Conservation (phyloP, 2,888 invertebrate species). For the Trachelus stipa region DNA sequence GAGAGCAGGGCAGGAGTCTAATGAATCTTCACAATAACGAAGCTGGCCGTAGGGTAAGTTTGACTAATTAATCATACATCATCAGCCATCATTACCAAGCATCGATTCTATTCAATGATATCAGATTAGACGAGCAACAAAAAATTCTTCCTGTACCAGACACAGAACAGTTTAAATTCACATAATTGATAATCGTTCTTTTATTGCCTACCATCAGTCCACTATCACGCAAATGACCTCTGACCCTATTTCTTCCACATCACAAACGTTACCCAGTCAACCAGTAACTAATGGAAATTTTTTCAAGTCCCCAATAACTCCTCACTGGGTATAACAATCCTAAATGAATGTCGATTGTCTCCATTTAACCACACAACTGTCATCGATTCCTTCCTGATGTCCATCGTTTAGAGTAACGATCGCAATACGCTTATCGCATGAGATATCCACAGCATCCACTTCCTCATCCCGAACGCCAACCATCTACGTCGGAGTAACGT, state of each 20-base stretch:
- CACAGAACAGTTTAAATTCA: background rate
- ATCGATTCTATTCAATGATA: conserved; percentile 13
- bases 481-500: background rate
- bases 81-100: background rate
- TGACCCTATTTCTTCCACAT: background rate
- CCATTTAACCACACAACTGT: background rate
- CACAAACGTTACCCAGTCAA: background rate
- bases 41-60: conserved; percentile 91
- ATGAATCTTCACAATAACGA: conserved; percentile 99
- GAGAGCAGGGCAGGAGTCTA: conserved; percentile 85
- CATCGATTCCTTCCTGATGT: background rate
- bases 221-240: background rate
- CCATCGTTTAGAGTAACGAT: background rate
- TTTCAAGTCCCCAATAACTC: background rate
- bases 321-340: background rate
- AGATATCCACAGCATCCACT: background rate
- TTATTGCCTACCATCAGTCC: background rate
- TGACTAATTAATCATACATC: conserved; percentile 6
- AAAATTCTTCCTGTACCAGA: background rate
- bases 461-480: background rate
- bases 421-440: background rate
- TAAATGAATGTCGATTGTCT: background rate
- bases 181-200: background rate
- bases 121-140: background rate
- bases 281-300: background rate